A percentile compares a stretch with the other conserved stretches of the same genome.
phyloP scores from a whole-genome alignment of 2,888 invertebrate genomes.

The Phymatocera aterrima region DNA sequence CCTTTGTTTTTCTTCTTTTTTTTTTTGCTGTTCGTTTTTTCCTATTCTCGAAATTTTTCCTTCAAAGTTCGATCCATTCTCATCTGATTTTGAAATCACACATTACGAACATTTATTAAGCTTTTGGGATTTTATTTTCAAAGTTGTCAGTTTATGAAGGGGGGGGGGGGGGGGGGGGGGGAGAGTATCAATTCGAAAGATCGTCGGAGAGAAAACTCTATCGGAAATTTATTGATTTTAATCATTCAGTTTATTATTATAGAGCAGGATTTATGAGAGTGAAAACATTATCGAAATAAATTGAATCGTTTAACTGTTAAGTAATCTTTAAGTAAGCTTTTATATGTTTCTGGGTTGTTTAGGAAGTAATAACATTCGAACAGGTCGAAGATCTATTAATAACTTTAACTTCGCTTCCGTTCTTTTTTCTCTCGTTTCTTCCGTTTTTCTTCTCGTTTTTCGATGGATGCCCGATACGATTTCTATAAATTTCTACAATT shows the following conservation, averaged over 20 bases:
- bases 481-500: slow-evolving; percentile 5
- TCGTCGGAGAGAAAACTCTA: not conserved
- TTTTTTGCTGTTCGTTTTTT: not conserved
- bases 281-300: not conserved
- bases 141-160: not conserved
- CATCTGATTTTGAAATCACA: not conserved
- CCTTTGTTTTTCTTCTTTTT: not conserved
- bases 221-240: not conserved
- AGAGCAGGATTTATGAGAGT: not conserved
- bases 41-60: not conserved
- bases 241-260: not conserved
- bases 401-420: not conserved
- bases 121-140: not conserved
- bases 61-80: slow-evolving; percentile 32
- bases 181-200: not conserved
- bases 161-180: not conserved
- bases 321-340: not conserved
- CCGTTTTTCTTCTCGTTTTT: not conserved
- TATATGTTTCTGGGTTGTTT: not conserved
- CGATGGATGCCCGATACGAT: not conserved
- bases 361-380: not conserved
- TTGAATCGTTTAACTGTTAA: not conserved
- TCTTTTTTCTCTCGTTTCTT: not conserved
- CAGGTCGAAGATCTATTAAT: not conserved
- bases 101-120: not conserved